Conservation (phyloP, 2,113 vertebrate genomes). For the Elachura formosa region DNA sequence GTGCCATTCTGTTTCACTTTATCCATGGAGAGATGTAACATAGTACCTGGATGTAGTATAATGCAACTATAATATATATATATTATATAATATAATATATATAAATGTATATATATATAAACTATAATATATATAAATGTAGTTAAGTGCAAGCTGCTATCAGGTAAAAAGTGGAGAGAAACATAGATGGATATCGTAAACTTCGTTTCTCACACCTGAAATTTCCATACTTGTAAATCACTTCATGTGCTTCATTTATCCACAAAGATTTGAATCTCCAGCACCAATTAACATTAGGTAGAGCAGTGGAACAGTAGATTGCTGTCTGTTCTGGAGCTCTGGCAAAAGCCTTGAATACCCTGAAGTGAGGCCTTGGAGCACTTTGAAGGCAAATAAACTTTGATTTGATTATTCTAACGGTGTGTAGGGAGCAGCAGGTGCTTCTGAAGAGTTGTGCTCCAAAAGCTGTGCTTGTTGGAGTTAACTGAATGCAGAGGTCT, state of each 20-base stretch:
- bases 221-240: background rate
- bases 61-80: no score
- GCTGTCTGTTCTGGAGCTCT: background rate
- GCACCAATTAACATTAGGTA: background rate
- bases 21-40: background rate
- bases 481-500: background rate
- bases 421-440: background rate
- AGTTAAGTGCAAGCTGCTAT: background rate
- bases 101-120: no score
- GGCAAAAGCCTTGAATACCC: background rate
- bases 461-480: background rate
- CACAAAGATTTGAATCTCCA: background rate
- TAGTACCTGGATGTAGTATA: background rate
- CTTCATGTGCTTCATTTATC: background rate
- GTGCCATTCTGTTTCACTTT: background rate
- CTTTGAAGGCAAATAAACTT: background rate
- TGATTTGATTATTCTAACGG: background rate
- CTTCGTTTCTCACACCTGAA: background rate
- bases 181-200: background rate
- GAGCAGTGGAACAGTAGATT: background rate
- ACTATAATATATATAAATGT: no score
- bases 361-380: background rate
- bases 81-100: no score
- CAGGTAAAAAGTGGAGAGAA: background rate
- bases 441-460: background rate